Evolutionary conservation across 2,888 invertebrate genomes (phyloP), one percentile per base, ranked within the genome.

Genomic region (Nomada flava): DNA sequence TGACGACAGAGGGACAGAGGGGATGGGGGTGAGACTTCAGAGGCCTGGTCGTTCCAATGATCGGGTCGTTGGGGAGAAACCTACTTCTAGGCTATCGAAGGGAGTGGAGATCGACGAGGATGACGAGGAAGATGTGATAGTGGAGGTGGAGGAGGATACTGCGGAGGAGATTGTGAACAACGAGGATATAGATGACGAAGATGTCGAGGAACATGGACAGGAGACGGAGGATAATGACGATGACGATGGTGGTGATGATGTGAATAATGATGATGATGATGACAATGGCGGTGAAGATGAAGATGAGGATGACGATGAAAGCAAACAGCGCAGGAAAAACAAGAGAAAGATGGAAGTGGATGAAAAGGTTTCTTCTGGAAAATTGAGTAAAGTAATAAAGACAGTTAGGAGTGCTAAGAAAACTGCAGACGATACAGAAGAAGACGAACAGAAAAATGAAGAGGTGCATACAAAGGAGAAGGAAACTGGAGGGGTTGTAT

Each of bases 391-490:
- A 13, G 11, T 36, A 36, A 53, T 18, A 20, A 52, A 53, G 7
- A 36, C n/a, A 42, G 29, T n/a, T 36, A 59, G 18, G 42, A 9
- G 44, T 50, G 15, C 18, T 13, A 69, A 23, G 29, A 75, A 47
- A 42, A 3, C 18, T 26, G 64, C 18, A 10, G 52, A 71, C 13
- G 91, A 91, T 36, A 89, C 91, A 10, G 88, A 91, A 7, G 29
- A 62, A 18, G 91, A 91, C 36, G 89, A 92, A 13, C 87, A 91
- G 47, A 89, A 92, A 0, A 89, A 90, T 7, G 89, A 89, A 5
- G 85, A 85, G 57, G 84, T 90, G 47, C 87, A 86, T 57, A 18
- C 11, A 13, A 91, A 92, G 64, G 89, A 90, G 10, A 89, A 87
- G 42, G 82, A 82, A 44, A 82, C 78, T 42, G 65, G 76, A 23